Evolutionary conservation across 2,797 vertebrate species (phyloP).

Genomic region (Galagoides demidoff): DNA sequence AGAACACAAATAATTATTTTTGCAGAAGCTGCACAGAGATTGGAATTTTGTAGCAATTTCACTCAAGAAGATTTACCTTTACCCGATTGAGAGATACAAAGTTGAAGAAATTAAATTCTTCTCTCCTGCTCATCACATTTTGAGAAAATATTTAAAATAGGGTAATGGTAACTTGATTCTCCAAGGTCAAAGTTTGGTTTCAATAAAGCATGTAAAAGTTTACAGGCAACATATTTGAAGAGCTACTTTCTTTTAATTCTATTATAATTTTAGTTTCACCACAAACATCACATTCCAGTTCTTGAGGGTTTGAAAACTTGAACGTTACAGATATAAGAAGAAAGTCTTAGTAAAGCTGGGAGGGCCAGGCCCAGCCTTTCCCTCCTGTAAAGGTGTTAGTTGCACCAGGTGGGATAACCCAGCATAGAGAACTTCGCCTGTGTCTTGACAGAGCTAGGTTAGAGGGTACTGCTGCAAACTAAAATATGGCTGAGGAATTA

Average conservation of each 20-base stretch:
- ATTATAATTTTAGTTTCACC: background rate
- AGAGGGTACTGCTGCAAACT: background rate
- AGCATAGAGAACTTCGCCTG: background rate
- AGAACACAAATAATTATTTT: background rate
- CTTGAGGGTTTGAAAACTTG: background rate
- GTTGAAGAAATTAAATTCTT: constrained; percentile 43
- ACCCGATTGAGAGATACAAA: background rate
- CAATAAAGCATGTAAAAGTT: background rate
- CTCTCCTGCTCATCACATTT: background rate
- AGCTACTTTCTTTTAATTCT: constrained; percentile 28
- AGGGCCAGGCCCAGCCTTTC: background rate
- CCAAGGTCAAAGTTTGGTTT: background rate
- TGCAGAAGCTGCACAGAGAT: background rate
- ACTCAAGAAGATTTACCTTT: background rate
- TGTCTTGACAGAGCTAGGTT: background rate
- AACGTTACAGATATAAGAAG: background rate
- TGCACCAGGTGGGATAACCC: background rate
- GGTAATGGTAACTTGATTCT: background rate
- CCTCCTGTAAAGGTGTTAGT: background rate
- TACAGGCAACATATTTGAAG: background rate
- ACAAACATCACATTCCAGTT: background rate
- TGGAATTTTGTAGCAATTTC: background rate
- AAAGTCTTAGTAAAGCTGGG: background rate
- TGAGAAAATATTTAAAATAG: constrained; percentile 37
- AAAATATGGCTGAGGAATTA: background rate